phyloP scores from a whole-genome alignment of 2,113 vertebrate genomes.

The Pelodiscus sinensis region DNA sequence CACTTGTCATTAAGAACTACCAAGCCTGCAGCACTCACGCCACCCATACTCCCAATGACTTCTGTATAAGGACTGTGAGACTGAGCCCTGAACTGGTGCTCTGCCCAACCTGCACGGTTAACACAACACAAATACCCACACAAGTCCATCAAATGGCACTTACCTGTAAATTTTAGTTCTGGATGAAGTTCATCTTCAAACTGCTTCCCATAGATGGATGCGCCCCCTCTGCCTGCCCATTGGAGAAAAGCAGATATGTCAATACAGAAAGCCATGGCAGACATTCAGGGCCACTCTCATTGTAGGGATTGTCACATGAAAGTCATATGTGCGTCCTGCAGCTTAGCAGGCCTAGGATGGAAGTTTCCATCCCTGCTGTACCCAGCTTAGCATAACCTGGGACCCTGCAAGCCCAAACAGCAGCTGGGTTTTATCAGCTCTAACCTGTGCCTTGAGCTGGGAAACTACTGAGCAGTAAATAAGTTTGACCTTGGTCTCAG shows the following conservation, averaged over 20 bases:
- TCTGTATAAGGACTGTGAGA: background rate
- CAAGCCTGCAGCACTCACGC: background rate
- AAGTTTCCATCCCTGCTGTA: too few species aligned
- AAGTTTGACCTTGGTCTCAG: too few species aligned
- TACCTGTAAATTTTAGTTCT: slow-evolving; percentile 95
- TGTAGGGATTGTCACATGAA: background rate
- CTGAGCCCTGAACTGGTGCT: background rate
- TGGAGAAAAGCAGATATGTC: background rate
- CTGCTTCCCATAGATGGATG: slow-evolving; percentile 95
- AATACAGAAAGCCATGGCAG: too few species aligned
- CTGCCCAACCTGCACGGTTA: background rate
- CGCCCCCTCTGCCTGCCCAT: slow-evolving; percentile 89
- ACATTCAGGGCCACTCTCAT: background rate
- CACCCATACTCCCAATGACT: background rate
- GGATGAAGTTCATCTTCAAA: slow-evolving; percentile 94
- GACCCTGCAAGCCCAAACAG: too few species aligned
- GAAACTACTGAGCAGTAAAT: too few species aligned
- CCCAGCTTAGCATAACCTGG: too few species aligned
- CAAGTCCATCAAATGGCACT: background rate
- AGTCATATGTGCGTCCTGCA: too few species aligned
- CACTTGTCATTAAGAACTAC: background rate
- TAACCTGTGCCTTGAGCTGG: too few species aligned
- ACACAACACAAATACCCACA: background rate
- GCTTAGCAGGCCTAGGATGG: too few species aligned
- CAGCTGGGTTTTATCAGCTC: too few species aligned